Conservation (phyloP, 2,113 vertebrate genomes). For the Opisthocomus hoazin region DNA sequence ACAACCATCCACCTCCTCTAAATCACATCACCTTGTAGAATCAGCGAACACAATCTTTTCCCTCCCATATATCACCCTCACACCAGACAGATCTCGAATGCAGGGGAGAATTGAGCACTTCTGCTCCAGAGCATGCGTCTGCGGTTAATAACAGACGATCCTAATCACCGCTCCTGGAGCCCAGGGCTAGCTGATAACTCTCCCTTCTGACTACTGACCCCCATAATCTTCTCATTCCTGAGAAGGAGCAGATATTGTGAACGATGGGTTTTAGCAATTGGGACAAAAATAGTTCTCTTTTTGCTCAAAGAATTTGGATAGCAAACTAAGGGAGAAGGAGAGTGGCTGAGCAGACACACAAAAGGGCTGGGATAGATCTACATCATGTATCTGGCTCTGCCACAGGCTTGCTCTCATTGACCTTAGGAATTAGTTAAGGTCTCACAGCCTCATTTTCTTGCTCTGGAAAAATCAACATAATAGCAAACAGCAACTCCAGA, state of each 20-base stretch:
- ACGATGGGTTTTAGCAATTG: neutral
- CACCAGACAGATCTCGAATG: neutral
- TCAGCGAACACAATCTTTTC: conserved; percentile 24
- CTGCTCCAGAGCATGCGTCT: neutral
- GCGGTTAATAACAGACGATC: conserved; percentile 44
- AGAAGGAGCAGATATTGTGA: conserved; percentile 27
- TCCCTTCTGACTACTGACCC: conserved; percentile 14
- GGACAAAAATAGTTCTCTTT: conserved; percentile 28
- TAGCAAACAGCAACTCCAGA: neutral
- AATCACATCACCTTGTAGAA: conserved; percentile 50
- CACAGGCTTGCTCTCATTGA: neutral
- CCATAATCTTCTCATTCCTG: conserved; percentile 29
- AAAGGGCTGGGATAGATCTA: neutral
- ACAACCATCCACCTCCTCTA: conserved; percentile 10
- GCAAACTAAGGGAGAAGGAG: neutral
- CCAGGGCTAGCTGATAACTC: conserved; percentile 44
- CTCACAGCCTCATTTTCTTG: neutral
- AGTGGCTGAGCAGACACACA: neutral
- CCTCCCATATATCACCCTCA: conserved; percentile 41
- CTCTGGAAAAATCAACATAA: neutral
- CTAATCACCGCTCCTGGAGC: conserved; percentile 16
- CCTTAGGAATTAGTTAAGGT: neutral
- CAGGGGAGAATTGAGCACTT: conserved; percentile 16
- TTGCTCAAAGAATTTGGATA: neutral
- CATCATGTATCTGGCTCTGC: neutral